Base-by-base conservation (phyloP, 2,888 invertebrate genomes). In the Drosophila infuscata region DNA sequence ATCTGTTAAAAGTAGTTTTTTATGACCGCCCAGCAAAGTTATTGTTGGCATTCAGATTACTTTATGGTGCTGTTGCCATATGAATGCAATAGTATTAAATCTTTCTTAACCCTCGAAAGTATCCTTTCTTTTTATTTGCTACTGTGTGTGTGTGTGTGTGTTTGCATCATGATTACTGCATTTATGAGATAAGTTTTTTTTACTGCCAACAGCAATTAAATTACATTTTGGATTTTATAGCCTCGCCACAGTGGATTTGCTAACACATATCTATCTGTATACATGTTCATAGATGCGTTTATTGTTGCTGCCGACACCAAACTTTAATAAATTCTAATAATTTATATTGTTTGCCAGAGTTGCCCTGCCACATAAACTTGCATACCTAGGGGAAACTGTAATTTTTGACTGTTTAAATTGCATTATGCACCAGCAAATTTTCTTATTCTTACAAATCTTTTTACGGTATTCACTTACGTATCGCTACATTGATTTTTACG, bases 181-280 rank as follows among this genome's bases (percentile, higher is more conserved):
- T 83, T 83, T 86, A 83, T 83, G 86, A 79, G 86, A 81, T 83
- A 83, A 83, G 74, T 83, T 87, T 83, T 72, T 74, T 72, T 74
- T 79, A 75, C 62, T 70, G 73, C 77, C 74, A 76, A 69, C 83
- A 88, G 75, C 88, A 85, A 88, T 85, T 79, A 83, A 83, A 88
- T 83, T 83, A 88, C 79, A 85, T 85, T 88, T 88, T 81, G 73
- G 81, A 84, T 70, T 87, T 87, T 80, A 85, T 82, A 73, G 83
- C 70, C 73, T 38, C 58, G 54, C 49, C 68, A 53, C n/a, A n/a
- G n/a, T n/a, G n/a, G n/a, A n/a, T n/a, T n/a, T n/a, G n/a, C n/a
- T n/a, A n/a, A n/a, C n/a, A n/a, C 35, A 32, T 36, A 17, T 35
- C 8, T 25, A 36, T 54, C 29, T 12, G 15, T 15, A 25, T 46